Evolutionary conservation across 2,113 vertebrate genomes (phyloP).

Genomic region (Suricata suricatta): DNA sequence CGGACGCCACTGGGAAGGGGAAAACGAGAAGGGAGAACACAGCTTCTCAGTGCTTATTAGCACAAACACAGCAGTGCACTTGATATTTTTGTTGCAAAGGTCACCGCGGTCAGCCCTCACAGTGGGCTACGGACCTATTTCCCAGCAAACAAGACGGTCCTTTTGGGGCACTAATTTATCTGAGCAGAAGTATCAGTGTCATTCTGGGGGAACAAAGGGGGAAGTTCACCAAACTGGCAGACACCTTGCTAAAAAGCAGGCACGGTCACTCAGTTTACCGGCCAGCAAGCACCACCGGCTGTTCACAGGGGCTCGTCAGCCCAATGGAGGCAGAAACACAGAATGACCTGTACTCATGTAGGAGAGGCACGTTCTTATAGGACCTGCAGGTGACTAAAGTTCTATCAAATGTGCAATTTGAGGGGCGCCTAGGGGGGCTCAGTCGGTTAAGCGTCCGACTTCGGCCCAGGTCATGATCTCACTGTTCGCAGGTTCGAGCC

Average conservation of each 20-base stretch:
- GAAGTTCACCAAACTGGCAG: neutral
- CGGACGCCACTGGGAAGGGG: accelerated
- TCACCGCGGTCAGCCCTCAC: neutral
- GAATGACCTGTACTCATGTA: accelerated
- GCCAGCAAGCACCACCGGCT: neutral
- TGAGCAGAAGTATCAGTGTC: neutral
- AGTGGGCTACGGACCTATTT: accelerated
- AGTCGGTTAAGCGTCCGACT: no score
- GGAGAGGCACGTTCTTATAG: accelerated
- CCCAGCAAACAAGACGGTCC: neutral
- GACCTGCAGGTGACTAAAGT: neutral
- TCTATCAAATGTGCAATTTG: accelerated
- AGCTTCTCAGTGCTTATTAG: accelerated
- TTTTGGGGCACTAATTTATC: neutral
- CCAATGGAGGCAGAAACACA: neutral
- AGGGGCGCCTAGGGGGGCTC: neutral
- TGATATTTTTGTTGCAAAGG: neutral
- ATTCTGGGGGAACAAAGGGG: neutral
- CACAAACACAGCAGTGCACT: neutral
- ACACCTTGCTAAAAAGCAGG: neutral
- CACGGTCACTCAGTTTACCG: neutral
- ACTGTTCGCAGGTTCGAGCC: no score
- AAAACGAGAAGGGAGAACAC: accelerated
- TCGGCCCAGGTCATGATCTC: no score
- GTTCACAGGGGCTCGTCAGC: accelerated